These are phyloP conservation scores for Hemistola chrysoprasaria DNA, from an alignment of 2,888 invertebrate genomes.

Conservation along the genomic window DNA sequence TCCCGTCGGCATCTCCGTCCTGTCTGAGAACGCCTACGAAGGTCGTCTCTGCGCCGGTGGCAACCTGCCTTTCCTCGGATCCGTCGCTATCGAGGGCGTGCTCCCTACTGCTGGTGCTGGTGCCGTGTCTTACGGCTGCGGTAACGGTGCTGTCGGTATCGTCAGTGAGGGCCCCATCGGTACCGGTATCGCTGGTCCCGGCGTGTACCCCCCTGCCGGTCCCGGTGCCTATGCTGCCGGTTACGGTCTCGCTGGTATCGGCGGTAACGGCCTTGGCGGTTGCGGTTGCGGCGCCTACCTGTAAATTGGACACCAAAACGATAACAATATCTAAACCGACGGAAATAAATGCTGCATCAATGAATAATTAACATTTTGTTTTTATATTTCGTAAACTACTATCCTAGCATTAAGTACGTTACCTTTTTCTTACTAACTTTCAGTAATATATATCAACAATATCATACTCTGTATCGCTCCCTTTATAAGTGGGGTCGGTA, in stretches of 20 bases:
- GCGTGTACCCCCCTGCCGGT: conserved; percentile 26
- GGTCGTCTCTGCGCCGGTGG: conserved; percentile 38
- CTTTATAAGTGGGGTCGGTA: too few relatives aligned
- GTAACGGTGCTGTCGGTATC: conserved; percentile 33
- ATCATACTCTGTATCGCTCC: too few relatives aligned
- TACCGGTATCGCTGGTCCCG: conserved; percentile 21
- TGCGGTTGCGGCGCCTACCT: conserved; percentile 7
- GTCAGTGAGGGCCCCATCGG: conserved; percentile 21
- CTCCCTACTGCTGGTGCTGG: conserved; percentile 43
- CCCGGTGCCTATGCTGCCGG: conserved; percentile 13
- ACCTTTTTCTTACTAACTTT: too few relatives aligned
- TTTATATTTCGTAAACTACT: too few relatives aligned
- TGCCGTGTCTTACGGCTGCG: conserved; percentile 42
- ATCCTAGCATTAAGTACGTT: too few relatives aligned
- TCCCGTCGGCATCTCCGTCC: conserved; percentile 41
- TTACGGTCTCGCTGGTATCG: conserved; percentile 14
- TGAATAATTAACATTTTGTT: too few relatives aligned
- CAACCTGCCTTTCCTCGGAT: conserved; percentile 41
- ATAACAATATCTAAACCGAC: too few relatives aligned
- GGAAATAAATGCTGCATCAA: too few relatives aligned
- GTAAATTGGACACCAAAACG: background rate
- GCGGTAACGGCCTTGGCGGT: conserved; percentile 3
- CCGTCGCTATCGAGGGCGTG: conserved; percentile 40
- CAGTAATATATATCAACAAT: too few relatives aligned
- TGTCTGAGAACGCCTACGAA: conserved; percentile 42